These are phyloP conservation scores for Prunella himalayana DNA, from an alignment of 2,113 vertebrate genomes.

Conservation along the genomic window DNA sequence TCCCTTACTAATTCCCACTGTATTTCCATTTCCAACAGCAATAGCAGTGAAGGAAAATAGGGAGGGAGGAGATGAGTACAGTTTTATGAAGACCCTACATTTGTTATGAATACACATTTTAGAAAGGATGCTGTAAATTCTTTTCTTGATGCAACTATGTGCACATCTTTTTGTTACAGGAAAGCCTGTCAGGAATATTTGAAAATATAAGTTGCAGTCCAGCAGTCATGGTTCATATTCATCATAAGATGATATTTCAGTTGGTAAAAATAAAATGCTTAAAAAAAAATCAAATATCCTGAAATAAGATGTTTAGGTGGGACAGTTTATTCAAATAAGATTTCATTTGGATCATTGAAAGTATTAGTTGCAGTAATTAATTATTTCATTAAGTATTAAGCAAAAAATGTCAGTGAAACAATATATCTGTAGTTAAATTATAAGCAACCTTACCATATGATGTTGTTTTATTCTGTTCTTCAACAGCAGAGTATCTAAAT, in stretches of 20 bases:
- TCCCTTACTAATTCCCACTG: not conserved
- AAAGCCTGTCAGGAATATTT: not conserved
- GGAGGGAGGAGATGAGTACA: not conserved
- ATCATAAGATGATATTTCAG: not conserved
- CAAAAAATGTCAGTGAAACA: not conserved
- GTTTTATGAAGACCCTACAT: not conserved
- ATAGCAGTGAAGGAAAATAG: not conserved
- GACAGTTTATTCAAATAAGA: not conserved
- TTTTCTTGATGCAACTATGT: not conserved
- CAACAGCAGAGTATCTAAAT: not conserved
- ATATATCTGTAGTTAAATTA: not conserved
- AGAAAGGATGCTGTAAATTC: not conserved
- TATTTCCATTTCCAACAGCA: not conserved
- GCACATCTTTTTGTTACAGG: not conserved
- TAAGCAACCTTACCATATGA: not conserved
- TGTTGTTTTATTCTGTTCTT: not conserved
- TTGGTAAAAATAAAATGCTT: not conserved
- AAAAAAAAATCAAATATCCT: not conserved
- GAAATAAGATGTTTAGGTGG: accelerated
- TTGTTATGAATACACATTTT: not conserved
- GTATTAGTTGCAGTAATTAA: not conserved
- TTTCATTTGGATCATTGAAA: not conserved
- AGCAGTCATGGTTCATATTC: not conserved
- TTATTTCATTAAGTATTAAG: not conserved
- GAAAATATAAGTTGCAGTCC: not conserved